Conservation (phyloP, 2,113 vertebrate genomes). For the Gymnorhina tibicen region DNA sequence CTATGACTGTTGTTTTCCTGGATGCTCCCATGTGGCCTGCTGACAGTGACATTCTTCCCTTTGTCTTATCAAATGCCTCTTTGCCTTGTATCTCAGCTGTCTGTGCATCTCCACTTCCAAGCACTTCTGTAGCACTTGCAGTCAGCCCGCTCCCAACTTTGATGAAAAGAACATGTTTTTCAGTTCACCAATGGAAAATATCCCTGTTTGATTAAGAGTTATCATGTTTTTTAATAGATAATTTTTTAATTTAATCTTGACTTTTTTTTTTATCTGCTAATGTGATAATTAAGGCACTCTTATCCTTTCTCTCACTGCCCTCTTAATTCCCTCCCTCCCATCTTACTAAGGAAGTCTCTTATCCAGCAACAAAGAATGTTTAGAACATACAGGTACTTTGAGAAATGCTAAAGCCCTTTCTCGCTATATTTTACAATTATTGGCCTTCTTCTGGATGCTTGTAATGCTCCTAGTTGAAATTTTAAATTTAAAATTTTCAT, state of each 20-base stretch:
- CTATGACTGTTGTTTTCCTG: neutral
- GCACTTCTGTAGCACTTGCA: neutral
- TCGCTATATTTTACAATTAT: neutral
- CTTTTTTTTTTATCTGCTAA: neutral
- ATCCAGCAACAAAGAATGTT: neutral
- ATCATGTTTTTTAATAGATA: neutral
- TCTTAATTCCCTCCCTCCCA: neutral
- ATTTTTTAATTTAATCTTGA: neutral
- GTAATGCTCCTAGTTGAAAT: neutral
- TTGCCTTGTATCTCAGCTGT: neutral
- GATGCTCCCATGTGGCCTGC: neutral
- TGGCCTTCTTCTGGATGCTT: neutral
- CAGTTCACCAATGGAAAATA: neutral
- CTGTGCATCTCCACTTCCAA: neutral
- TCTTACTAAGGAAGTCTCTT: neutral
- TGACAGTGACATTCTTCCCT: neutral
- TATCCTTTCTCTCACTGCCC: neutral
- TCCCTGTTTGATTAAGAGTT: neutral
- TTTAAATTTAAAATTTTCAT: neutral
- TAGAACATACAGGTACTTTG: neutral
- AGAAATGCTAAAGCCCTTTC: neutral
- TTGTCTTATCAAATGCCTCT: neutral
- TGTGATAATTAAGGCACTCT: neutral
- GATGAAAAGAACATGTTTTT: neutral
- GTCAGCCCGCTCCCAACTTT: neutral